phyloP scores from a whole-genome alignment of 2,797 vertebrate genomes.

The Dendrocincla tyrannina region DNA sequence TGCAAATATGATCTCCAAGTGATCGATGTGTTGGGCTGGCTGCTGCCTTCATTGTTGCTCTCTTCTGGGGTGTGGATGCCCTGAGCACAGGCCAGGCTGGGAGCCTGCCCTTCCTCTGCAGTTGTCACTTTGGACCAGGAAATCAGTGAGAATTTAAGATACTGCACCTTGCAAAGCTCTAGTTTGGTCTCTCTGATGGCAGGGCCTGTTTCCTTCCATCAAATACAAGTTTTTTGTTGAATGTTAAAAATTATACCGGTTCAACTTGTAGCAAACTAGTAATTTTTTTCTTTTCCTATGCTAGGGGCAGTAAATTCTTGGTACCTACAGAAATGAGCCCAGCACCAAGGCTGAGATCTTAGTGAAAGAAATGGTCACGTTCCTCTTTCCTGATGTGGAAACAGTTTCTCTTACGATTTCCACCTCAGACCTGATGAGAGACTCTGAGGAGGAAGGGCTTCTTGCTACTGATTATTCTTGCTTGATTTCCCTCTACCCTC shows the following conservation, averaged over 20 bases:
- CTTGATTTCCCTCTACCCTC: background rate
- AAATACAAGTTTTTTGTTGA: background rate
- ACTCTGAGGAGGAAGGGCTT: background rate
- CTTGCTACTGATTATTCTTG: background rate
- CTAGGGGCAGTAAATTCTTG: background rate
- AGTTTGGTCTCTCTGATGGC: background rate
- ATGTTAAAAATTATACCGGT: background rate
- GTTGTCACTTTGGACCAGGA: background rate
- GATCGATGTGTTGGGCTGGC: background rate
- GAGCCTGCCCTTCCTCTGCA: background rate
- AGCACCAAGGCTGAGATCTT: background rate
- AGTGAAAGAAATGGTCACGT: background rate
- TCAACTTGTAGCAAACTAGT: background rate
- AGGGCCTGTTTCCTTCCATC: background rate
- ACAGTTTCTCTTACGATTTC: background rate
- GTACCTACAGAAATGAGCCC: background rate
- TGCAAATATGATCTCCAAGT: background rate
- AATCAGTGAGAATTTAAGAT: rapidly evolving
- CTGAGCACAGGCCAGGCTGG: background rate
- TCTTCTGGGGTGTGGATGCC: background rate
- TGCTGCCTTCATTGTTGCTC: background rate
- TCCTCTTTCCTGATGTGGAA: background rate
- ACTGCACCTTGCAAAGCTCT: background rate
- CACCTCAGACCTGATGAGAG: background rate
- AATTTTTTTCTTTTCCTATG: background rate